Conservation (phyloP, 1,140 invertebrate species). For the Odontomachus brunneus region DNA sequence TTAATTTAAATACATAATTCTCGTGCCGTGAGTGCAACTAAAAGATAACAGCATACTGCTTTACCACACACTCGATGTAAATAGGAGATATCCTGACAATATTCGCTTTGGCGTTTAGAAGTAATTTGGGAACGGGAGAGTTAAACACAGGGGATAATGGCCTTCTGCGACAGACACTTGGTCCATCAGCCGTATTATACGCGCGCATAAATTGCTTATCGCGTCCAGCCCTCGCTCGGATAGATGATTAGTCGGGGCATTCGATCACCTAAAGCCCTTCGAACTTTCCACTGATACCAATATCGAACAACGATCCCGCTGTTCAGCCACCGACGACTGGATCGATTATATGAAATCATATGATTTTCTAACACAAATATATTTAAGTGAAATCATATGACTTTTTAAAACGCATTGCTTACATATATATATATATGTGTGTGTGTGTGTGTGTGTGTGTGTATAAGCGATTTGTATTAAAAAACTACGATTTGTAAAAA, state of each 20-base stretch:
- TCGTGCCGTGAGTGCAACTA: too few species aligned
- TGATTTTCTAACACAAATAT: too few species aligned
- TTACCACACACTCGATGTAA: background rate
- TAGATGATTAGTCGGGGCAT: conserved; percentile 48
- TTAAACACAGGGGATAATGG: conserved; percentile 41
- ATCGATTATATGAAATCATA: conserved; percentile 38
- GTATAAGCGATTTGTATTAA: too few species aligned
- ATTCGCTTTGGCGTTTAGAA: conserved; percentile 29
- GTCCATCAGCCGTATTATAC: conserved; percentile 41
- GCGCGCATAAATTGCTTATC: conserved; percentile 55
- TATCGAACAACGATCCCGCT: conserved; percentile 51
- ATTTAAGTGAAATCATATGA: too few species aligned
- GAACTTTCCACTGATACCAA: conserved; percentile 54
- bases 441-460: too few species aligned
- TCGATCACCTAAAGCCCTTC: conserved; percentile 42
- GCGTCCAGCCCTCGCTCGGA: conserved; percentile 38
- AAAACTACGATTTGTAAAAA: too few species aligned
- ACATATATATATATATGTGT: too few species aligned
- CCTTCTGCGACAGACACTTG: conserved; percentile 45
- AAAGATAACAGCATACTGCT: too few species aligned
- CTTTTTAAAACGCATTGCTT: too few species aligned
- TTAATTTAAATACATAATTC: too few species aligned
- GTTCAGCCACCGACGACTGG: background rate
- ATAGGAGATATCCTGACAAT: background rate
- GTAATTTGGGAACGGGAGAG: conserved; percentile 35